Conservation (phyloP, 2,113 vertebrate genomes). For the Collichthys lucidus region DNA sequence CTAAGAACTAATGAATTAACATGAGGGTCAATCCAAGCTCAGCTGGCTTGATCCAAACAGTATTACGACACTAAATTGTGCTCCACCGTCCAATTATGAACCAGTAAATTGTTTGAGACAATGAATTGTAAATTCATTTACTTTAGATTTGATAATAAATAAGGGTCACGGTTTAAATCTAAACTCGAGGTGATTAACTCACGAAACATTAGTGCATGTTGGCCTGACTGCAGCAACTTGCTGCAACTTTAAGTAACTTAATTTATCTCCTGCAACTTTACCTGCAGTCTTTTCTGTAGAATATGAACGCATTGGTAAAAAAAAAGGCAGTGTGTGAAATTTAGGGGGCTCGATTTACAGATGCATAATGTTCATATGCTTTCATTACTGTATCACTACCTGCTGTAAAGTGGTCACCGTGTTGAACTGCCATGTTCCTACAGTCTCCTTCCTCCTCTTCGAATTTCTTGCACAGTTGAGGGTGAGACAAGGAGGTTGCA, state of each 20-base stretch:
- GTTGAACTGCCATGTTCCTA: too few species aligned
- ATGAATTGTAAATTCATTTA: constrained; percentile 38
- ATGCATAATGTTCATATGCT: too few species aligned
- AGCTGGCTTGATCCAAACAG: constrained; percentile 52
- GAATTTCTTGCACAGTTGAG: too few species aligned
- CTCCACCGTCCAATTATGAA: constrained; percentile 30
- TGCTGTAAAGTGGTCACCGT: too few species aligned
- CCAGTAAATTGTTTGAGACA: constrained; percentile 50
- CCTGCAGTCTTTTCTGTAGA: background rate
- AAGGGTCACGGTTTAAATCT: constrained; percentile 4
- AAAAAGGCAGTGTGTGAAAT: too few species aligned
- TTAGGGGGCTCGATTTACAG: too few species aligned
- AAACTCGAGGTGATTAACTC: constrained; percentile 18
- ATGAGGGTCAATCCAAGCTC: constrained; percentile 54
- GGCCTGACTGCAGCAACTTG: background rate
- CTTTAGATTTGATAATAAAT: constrained; percentile 30
- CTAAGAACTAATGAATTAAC: constrained; percentile 51
- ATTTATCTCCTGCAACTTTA: background rate
- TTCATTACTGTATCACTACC: too few species aligned
- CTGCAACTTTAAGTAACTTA: background rate
- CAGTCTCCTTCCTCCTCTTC: too few species aligned
- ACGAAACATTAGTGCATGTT: constrained; percentile 19
- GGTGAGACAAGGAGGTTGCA: too few species aligned
- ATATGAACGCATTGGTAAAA: background rate
- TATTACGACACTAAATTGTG: constrained; percentile 44